These are phyloP conservation scores for Cryptotermes secundus DNA, from an alignment of 1,140 invertebrate genomes.

Conservation along the genomic window DNA sequence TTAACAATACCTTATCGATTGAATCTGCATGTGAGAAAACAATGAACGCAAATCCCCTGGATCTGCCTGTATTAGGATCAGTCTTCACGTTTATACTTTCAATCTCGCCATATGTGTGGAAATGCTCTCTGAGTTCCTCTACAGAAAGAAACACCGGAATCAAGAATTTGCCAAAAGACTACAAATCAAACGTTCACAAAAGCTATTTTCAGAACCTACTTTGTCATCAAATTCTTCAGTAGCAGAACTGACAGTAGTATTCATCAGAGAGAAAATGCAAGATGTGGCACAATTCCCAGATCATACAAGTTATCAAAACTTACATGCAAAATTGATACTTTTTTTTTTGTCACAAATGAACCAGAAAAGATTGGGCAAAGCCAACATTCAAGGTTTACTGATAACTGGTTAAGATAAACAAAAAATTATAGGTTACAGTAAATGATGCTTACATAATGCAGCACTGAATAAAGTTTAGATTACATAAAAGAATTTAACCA, in stretches of 20 bases:
- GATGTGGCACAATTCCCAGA: too few species aligned
- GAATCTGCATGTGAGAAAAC: constrained; percentile 86
- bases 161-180: neutral
- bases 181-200: neutral
- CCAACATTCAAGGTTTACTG: too few species aligned
- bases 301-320: too few species aligned
- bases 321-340: too few species aligned
- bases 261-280: constrained; percentile 33
- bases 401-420: too few species aligned
- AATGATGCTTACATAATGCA: too few species aligned
- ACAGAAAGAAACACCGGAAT: constrained; percentile 47
- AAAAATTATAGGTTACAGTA: too few species aligned
- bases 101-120: constrained; percentile 85
- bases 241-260: constrained; percentile 33
- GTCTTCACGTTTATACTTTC: constrained; percentile 93
- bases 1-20: constrained; percentile 81
- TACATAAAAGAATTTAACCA: too few species aligned
- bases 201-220: constrained; percentile 5
- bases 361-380: too few species aligned
- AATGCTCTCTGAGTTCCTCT: constrained; percentile 93
- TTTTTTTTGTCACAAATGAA: too few species aligned
- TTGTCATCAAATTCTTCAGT: constrained; percentile 29
- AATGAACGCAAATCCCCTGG: constrained; percentile 92
- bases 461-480: too few species aligned
- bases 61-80: constrained; percentile 85